A percentile compares a stretch with the other conserved stretches of the same genome.
Evolutionary conservation across 2,888 invertebrate genomes (phyloP).

Genomic region (Panorpa germanica): DNA sequence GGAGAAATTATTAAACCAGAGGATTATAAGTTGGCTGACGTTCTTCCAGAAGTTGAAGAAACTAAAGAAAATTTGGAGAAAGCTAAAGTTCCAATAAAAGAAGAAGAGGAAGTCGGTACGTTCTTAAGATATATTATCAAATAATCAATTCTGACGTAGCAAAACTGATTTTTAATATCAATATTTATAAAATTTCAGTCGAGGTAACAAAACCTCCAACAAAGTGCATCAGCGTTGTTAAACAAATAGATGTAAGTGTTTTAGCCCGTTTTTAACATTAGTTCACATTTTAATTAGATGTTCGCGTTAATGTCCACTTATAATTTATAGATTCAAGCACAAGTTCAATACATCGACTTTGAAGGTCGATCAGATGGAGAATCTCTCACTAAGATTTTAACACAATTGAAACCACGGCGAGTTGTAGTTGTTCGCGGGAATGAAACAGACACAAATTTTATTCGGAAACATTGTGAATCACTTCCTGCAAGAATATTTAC

Average conservation of each 20-base stretch:
- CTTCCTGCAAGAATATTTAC: conserved; percentile 62
- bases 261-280: too few species aligned
- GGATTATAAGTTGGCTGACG: conserved; percentile 72
- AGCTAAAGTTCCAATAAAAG: conserved; percentile 14
- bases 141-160: not conserved
- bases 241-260: too few species aligned
- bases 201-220: too few species aligned
- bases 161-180: conserved; percentile 1
- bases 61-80: conserved; percentile 19
- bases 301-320: too few species aligned
- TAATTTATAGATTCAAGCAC: conserved; percentile 53
- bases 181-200: not conserved
- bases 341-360: conserved; percentile 88
- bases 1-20: conserved; percentile 89
- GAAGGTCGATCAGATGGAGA: conserved; percentile 86
- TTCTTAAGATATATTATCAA: not conserved
- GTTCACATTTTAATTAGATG: too few species aligned
- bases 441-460: conserved; percentile 42
- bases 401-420: conserved; percentile 62
- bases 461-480: conserved; percentile 49
- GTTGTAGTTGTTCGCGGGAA: conserved; percentile 62
- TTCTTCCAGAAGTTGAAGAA: conserved; percentile 20
- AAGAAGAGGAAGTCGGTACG: conserved; percentile 12
- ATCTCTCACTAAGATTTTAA: conserved; percentile 61
- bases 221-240: too few species aligned